A percentile compares a stretch with the other conserved stretches of the same genome.
Conservation (phyloP, 2,113 vertebrate species). For the Ochotona curzoniae region DNA sequence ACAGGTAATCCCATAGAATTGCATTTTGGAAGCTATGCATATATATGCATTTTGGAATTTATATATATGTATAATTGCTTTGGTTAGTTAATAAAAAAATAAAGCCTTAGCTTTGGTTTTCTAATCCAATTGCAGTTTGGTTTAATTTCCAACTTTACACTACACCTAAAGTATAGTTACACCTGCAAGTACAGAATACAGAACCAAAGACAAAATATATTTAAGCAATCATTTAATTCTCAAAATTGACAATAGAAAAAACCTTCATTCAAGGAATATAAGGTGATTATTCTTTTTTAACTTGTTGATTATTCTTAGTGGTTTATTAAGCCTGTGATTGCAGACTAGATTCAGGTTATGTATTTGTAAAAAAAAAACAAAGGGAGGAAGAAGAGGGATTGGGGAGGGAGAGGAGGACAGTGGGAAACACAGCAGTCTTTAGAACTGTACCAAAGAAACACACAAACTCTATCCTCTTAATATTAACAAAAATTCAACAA, state of each 20-base stretch:
- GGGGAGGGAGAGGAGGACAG: too few relatives aligned
- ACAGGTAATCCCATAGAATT: neutral
- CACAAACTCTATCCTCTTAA: too few relatives aligned
- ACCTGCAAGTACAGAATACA: neutral
- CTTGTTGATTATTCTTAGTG: too few relatives aligned
- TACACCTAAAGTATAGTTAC: slow-evolving; percentile 17
- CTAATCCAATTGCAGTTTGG: neutral
- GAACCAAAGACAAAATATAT: neutral
- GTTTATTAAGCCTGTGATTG: too few relatives aligned
- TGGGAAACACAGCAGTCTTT: too few relatives aligned
- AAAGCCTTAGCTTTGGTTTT: neutral
- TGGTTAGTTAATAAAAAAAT: neutral
- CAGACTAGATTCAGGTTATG: too few relatives aligned
- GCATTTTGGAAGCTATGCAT: neutral
- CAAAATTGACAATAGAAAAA: neutral
- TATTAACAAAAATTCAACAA: neutral
- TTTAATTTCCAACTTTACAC: neutral
- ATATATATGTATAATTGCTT: neutral
- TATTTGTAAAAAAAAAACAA: too few relatives aligned
- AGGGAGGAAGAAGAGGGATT: too few relatives aligned
- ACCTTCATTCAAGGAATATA: neutral
- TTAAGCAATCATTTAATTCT: slow-evolving; percentile 14
- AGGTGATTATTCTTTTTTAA: too few relatives aligned
- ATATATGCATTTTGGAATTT: too few relatives aligned
- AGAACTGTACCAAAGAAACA: too few relatives aligned